A percentile compares a stretch with the other conserved stretches of the same genome.
Conservation (phyloP, 2,888 invertebrate genomes). For the Orthosia gracilis region DNA sequence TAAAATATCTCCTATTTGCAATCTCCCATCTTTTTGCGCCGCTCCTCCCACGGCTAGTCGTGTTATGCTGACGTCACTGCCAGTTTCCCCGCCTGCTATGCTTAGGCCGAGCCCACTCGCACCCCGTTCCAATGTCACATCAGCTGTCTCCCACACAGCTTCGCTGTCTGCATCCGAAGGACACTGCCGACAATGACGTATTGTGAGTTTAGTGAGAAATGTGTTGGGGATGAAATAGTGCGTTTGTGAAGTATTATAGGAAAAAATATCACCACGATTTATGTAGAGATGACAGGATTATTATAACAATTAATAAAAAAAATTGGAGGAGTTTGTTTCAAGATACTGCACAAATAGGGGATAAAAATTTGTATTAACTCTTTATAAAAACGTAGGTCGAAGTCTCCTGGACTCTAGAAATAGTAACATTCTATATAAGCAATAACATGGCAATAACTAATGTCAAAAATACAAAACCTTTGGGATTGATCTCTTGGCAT, state of each 20-base stretch:
- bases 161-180: slow-evolving; percentile 89
- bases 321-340: too few relatives aligned
- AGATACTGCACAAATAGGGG: too few relatives aligned
- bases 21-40: slow-evolving; percentile 96
- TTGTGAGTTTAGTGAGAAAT: slow-evolving; percentile 32
- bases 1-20: slow-evolving; percentile 98
- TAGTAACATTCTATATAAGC: too few relatives aligned
- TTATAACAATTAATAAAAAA: too few relatives aligned
- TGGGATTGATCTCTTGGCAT: too few relatives aligned
- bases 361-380: too few relatives aligned
- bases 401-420: too few relatives aligned
- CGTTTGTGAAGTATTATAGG: neutral
- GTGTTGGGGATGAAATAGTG: slow-evolving; percentile 25
- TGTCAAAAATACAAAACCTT: too few relatives aligned
- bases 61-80: slow-evolving; percentile 99
- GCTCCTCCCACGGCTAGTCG: slow-evolving; percentile 98
- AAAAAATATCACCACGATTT: too few relatives aligned
- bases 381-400: too few relatives aligned
- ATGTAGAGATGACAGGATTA: too few relatives aligned
- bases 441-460: too few relatives aligned
- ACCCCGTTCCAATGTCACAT: slow-evolving; percentile 97
- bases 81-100: slow-evolving; percentile 99
- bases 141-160: slow-evolving; percentile 97
- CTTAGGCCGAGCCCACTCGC: slow-evolving; percentile 98
- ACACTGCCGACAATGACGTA: slow-evolving; percentile 73